Base-by-base conservation (phyloP, 2,797 vertebrate genomes). In the Artibeus jamaicensis region DNA sequence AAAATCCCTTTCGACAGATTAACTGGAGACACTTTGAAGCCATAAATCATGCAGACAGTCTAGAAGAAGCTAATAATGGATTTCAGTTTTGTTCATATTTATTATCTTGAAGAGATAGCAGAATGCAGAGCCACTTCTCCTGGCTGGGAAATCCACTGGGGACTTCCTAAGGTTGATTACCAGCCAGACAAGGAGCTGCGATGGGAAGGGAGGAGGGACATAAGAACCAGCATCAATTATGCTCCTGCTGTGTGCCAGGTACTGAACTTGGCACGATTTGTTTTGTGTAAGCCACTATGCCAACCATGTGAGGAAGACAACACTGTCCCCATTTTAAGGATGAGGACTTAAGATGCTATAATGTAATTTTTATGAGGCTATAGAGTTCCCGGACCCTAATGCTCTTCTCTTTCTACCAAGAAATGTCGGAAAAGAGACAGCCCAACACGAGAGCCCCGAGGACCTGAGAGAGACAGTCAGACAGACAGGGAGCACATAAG, bases 1-100 rank as follows among this genome's bases (percentile, higher is more conserved):
- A 99, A 99, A 99, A 99, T 99, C 98, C 97, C 85, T 98, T 96
- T 98, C 98, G 99, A 99, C 99, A 99, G 98, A 98, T 99, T 98
- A 98, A 99, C 99, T 98, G 98, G 97, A 98, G 98, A 98, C 98
- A 98, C 98, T 99, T 98, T 98, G 98, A 98, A 99, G 98, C 97
- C 98, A 99, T 99, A 99, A 99, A 99, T 99, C 99, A 99, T 98
- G 98, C 97, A 98, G 98, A 98, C 98, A 98, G 98, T 98, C 98
- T 98, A 98, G 98, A 98, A 99, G 99, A 98, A 98, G 98, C 98
- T 99, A 99, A 99, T 99, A 99, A 99, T 96, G 98, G 98, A 98
- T 96, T 96, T 97, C 91, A 97, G 97, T 98, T 98, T 98, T 96
- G 91, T 96, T 97, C 93, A 0, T 97, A 97, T 97, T 98, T 98